phyloP scores from a whole-genome alignment of 2,888 invertebrate genomes.

The Neoitamus cyanurus region DNA sequence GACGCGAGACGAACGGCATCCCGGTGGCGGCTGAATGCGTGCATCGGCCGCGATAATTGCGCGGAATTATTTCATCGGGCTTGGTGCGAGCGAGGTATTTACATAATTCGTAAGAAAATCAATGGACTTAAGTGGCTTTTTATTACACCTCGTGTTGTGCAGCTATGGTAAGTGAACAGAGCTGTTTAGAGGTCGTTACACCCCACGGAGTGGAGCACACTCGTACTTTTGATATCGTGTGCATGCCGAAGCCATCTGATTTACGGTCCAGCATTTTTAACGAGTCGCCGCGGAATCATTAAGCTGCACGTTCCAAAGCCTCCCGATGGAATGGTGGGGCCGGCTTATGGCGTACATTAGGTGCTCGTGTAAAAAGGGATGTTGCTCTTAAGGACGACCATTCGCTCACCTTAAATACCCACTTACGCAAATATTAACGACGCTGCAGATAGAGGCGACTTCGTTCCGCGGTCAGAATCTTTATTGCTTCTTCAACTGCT shows the following conservation, averaged over 20 bases:
- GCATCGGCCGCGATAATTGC: conserved; percentile 32
- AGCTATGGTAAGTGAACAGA: conserved; percentile 45
- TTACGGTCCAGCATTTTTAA: conserved; percentile 35
- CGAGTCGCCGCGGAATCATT: conserved; percentile 24
- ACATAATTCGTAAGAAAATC: conserved; percentile 44
- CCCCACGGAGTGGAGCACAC: neutral
- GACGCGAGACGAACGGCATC: neutral
- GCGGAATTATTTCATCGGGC: conserved; percentile 41
- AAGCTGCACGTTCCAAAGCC: neutral
- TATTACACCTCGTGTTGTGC: conserved; percentile 39
- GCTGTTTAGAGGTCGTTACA: conserved; percentile 31
- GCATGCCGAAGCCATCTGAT: conserved; percentile 27
- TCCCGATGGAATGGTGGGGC: neutral
- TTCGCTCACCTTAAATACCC: neutral
- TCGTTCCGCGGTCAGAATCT: neutral
- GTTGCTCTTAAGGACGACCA: neutral
- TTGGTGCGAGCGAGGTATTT: conserved; percentile 37
- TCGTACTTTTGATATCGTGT: conserved; percentile 32
- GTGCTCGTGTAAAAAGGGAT: neutral
- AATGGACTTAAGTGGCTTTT: conserved; percentile 45
- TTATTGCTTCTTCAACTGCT: neutral
- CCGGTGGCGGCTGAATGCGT: neutral
- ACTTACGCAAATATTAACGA: neutral
- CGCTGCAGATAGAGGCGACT: neutral
- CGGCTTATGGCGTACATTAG: neutral